Conservation (phyloP, 35 echinoderm and acorn worm genomes). For the Ophioderma brevispina region DNA sequence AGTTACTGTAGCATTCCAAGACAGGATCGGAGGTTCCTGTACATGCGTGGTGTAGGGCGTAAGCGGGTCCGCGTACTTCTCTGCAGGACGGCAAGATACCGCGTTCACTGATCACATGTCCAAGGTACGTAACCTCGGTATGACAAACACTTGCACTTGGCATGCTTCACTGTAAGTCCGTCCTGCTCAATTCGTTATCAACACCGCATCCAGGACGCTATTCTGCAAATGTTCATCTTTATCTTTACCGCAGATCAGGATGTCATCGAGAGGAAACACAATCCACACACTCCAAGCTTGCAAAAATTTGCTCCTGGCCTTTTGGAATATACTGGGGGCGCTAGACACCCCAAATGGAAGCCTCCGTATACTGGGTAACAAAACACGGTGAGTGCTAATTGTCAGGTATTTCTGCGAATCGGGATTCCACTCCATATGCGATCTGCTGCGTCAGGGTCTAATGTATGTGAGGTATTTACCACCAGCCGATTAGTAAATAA, state of each 20-base stretch:
- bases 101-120: conserved; percentile 50
- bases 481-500: conserved; percentile 47
- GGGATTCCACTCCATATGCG: conserved; percentile 37
- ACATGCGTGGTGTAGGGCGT: conserved; percentile 48
- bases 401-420: conserved; percentile 47
- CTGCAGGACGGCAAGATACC: conserved; percentile 45
- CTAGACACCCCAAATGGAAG: conserved; percentile 61
- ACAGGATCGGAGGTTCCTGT: conserved; percentile 60
- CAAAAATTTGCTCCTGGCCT: conserved; percentile 18
- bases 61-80: conserved; percentile 45
- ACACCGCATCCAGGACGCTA: conserved; percentile 30
- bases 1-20: conserved; percentile 57
- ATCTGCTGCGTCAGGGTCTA: conserved; percentile 48
- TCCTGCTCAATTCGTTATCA: too few relatives aligned
- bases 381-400: conserved; percentile 12
- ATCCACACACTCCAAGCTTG: conserved; percentile 12
- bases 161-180: conserved; percentile 18
- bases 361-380: conserved; percentile 29
- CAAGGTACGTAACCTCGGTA: conserved; percentile 42
- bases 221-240: conserved; percentile 29
- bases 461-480: conserved; percentile 43
- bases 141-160: conserved; percentile 20
- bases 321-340: conserved; percentile 45
- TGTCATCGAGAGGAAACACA: conserved; percentile 60
- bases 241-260: conserved; percentile 40